phyloP scores from a whole-genome alignment of 2,888 invertebrate genomes.

The Epicampocera succincta region DNA sequence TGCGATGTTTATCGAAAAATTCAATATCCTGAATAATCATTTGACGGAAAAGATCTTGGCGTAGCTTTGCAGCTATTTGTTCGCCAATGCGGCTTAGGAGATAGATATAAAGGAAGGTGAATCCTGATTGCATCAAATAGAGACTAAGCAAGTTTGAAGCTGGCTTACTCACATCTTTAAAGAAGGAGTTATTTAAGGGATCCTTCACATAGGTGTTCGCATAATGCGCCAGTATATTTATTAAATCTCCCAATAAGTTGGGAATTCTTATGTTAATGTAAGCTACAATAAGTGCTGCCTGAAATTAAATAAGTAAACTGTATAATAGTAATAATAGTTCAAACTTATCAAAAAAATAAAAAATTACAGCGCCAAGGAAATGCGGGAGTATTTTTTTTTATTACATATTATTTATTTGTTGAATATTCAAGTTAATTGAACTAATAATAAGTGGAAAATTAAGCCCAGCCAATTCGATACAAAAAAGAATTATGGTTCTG shows the following conservation, averaged over 20 bases:
- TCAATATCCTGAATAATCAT: conserved; percentile 91
- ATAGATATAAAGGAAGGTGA: conserved; percentile 95
- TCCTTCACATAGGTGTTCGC: conserved; percentile 82
- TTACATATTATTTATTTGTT: no score
- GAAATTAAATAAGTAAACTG: conserved; percentile 73
- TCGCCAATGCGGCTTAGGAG: conserved; percentile 94
- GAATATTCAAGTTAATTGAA: no score
- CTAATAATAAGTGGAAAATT: no score
- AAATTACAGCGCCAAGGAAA: no score
- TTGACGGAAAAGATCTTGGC: conserved; percentile 90
- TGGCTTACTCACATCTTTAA: conserved; percentile 79
- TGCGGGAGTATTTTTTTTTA: no score
- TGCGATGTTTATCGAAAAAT: conserved; percentile 95
- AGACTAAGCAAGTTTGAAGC: conserved; percentile 79
- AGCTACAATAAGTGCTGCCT: conserved; percentile 95
- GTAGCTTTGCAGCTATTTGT: conserved; percentile 90
- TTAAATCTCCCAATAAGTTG: conserved; percentile 89
- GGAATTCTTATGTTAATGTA: conserved; percentile 95
- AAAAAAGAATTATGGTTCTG: no score
- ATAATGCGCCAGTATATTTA: conserved; percentile 88
- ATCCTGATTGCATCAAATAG: conserved; percentile 84
- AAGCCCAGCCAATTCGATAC: no score
- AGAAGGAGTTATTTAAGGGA: conserved; percentile 78
- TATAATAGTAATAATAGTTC: background rate
- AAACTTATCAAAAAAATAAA: no score